Percentiles rank a stretch among this genome's conserved stretches.
These are phyloP conservation scores for Phaethornis superciliosus DNA, from an alignment of 2,113 vertebrate species.

Conservation along the genomic window DNA sequence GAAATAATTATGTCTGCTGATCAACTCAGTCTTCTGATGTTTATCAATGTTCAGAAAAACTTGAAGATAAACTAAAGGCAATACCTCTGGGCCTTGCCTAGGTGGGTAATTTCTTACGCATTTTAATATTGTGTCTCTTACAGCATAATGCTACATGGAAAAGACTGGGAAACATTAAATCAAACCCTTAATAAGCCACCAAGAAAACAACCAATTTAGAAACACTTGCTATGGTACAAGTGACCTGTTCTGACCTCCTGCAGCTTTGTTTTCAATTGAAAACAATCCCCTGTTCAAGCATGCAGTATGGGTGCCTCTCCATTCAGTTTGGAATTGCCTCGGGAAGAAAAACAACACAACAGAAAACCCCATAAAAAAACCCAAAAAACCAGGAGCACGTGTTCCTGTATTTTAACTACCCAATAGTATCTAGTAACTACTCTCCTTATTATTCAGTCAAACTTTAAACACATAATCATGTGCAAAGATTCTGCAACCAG, in stretches of 20 bases:
- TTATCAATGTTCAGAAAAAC: neutral
- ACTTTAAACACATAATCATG: neutral
- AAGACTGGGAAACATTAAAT: neutral
- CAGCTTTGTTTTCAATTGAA: neutral
- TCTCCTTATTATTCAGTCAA: neutral
- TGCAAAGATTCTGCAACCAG: neutral
- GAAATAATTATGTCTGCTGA: neutral
- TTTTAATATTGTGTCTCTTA: neutral
- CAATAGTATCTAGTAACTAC: neutral
- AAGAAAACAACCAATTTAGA: neutral
- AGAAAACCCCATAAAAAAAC: rapidly evolving
- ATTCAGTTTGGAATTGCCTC: neutral
- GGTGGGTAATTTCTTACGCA: neutral
- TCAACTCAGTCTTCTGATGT: neutral
- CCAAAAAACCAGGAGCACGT: neutral
- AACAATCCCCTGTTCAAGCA: neutral
- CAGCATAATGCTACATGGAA: neutral
- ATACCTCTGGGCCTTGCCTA: neutral
- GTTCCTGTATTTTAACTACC: neutral
- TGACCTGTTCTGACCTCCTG: conserved; percentile 1
- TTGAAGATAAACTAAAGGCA: neutral
- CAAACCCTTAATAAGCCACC: neutral
- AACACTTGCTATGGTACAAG: neutral
- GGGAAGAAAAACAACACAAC: neutral
- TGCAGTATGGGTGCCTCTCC: neutral